These are phyloP conservation scores for Daphoenositta chrysoptera DNA, from an alignment of 2,113 vertebrate genomes.

Conservation along the genomic window DNA sequence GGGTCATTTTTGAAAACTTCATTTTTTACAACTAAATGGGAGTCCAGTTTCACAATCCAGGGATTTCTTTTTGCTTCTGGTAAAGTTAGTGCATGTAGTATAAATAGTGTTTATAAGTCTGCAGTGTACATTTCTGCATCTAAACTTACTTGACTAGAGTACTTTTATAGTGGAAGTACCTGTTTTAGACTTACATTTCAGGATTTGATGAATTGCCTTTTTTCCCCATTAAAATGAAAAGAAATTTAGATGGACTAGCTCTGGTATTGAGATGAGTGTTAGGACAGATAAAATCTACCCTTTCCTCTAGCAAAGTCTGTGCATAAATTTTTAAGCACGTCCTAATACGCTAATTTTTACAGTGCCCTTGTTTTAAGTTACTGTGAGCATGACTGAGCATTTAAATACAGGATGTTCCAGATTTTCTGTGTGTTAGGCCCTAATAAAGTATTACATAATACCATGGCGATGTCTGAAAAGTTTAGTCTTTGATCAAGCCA, in stretches of 20 bases:
- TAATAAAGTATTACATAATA: background rate
- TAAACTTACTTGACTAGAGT: background rate
- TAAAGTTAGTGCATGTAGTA: background rate
- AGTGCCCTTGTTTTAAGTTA: background rate
- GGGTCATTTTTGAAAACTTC: background rate
- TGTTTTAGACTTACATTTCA: background rate
- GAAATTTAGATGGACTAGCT: background rate
- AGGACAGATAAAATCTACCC: background rate
- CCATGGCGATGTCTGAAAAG: background rate
- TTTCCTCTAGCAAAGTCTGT: background rate
- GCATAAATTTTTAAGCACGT: background rate
- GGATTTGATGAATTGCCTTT: background rate
- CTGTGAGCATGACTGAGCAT: background rate
- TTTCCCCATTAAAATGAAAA: background rate
- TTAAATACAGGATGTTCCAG: background rate
- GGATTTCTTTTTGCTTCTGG: background rate
- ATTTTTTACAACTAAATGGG: background rate
- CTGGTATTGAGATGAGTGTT: accelerated
- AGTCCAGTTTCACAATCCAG: background rate
- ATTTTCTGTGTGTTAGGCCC: background rate
- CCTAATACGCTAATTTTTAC: background rate
- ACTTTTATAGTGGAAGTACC: background rate
- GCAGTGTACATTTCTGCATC: background rate
- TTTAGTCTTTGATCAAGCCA: slow-evolving; percentile 17
- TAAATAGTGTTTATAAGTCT: background rate